Evolutionary conservation across 2,113 vertebrate genomes (phyloP), one percentile per base, ranked within the genome.

Genomic region (Neoarius graeffei): DNA sequence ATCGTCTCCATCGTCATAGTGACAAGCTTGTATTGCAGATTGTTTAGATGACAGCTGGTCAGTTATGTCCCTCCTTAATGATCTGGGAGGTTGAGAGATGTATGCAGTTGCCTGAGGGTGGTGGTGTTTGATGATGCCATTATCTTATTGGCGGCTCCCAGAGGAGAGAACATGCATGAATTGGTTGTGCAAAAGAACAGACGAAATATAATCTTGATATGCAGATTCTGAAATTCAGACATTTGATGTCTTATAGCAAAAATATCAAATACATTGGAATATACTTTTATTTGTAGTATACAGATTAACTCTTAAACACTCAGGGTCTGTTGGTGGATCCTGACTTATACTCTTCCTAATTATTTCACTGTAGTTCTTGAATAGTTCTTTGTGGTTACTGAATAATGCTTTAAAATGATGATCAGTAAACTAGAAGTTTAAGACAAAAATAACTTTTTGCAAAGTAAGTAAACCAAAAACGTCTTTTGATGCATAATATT

Each of bases 21-120:
- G 85, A 86, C n/a, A 66, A 79, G 57, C 84, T 79, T 27, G 57
- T 79, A 30, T 62, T 27, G 74, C n/a, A 66, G 42, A 25, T 52
- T 77, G 57, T 60, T 50, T 64, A 42, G 48, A 19, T 69, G 52
- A 56, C 56, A 19, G 66, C 27, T 35, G 67, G 27, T 71, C 57
- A 9, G 50, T 48, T n/a, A 76, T n/a, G 56, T 25, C 30, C 48
- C 35, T 73, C 27, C n/a, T 27, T 76, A 62, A 64, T 35, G 42
- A 80, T 66, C 57, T 66, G 5, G 77, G 11, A 64, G 85, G 74
- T 23, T 86, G n/a, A 54, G 48, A 35, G 42, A 56, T 56, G 14
- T 54, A 80, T 56, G 13, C 76, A 80, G 23, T n/a, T 79, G 76
- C 50, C 27, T 80, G 76, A 27, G 52, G 76, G 25, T n/a, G 25